A percentile compares a stretch with the other conserved stretches of the same genome.
These are phyloP conservation scores for Sesia bembeciformis DNA, from an alignment of 2,888 invertebrate genomes.

Conservation along the genomic window DNA sequence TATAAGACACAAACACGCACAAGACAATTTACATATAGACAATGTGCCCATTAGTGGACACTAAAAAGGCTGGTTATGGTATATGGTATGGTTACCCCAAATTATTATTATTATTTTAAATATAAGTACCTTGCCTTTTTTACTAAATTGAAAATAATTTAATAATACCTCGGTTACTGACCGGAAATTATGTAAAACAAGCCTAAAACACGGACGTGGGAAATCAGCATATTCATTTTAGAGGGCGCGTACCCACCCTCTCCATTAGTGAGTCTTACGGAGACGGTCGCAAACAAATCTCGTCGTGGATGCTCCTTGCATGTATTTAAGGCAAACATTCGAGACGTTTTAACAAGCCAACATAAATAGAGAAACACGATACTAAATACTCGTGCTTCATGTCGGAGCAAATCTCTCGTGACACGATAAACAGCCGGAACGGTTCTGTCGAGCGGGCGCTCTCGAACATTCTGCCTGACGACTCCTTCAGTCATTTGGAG, in stretches of 20 bases:
- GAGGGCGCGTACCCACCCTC: constrained; percentile 43
- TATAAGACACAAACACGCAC: no score
- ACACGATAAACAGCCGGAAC: constrained; percentile 40
- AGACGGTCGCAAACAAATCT: constrained; percentile 50
- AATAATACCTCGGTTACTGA: constrained; percentile 52
- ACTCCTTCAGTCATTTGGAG: constrained; percentile 57
- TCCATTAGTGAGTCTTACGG: constrained; percentile 58
- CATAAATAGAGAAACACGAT: constrained; percentile 45
- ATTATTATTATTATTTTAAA: no score
- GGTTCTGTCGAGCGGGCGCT: constrained; percentile 25
- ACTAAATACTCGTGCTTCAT: constrained; percentile 43
- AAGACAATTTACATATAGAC: no score
- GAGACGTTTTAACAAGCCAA: constrained; percentile 40
- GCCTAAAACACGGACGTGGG: constrained; percentile 53
- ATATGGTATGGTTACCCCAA: no score
- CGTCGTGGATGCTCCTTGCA: constrained; percentile 42
- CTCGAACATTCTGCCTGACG: constrained; percentile 44
- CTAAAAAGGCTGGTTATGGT: no score
- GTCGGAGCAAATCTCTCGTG: constrained; percentile 42
- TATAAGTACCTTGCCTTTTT: neutral
- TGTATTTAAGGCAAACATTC: constrained; percentile 35
- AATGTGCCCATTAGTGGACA: no score
- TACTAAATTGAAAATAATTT: constrained; percentile 21
- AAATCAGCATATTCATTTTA: constrained; percentile 67
- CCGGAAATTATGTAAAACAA: constrained; percentile 66